Evolutionary conservation across 1,140 invertebrate genomes (phyloP), one percentile per base, ranked within the genome.

Genomic region (Episyrphus balteatus): DNA sequence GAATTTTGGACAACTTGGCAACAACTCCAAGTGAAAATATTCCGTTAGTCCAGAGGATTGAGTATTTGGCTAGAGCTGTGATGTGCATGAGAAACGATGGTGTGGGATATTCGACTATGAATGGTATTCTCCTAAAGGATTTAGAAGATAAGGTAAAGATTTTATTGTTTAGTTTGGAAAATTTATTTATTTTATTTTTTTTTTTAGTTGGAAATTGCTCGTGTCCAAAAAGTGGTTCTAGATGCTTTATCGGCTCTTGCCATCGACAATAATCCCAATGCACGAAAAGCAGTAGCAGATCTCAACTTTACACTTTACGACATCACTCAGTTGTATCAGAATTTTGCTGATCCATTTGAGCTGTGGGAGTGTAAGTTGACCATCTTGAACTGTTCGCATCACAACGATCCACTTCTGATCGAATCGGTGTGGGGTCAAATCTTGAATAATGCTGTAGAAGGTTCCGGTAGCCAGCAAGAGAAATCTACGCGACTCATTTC

Each of bases 21-120:
- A 88, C 88, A 33, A 82, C 82, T 63, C 79, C 81, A 36, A 86
- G 80, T 30, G 73, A 76, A 17, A 74, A 73, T 19, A 73, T 85
- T 50, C 71, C 73, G 1, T 66, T 88, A 26, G 68, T 76, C 12
- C 75, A 93, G 62, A 78, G 93, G 42, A 79, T 96, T 30, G 84
- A 88, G 58, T 96, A 96, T 72, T 70, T 98, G 57, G 89, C 91
- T 2, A 77, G 92, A 55, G 92, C 93, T n/a, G 86, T 96, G 37
- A 86, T 97, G 72, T 96, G 92, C 66, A 85, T 93, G 77, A 82
- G 92, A 59, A 90, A 89, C 57, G 86, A 88, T 48, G 82, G 85
- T 57, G 78, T 81, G 36, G 84, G 83, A 12, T 81, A 80, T 37
- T 85, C 83, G 15, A 80, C 81, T 6, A 77, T 82, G 51, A 76